Base-by-base conservation (phyloP, 92 coral and sea anemone genomes). In the Blastomussa wellsi region DNA sequence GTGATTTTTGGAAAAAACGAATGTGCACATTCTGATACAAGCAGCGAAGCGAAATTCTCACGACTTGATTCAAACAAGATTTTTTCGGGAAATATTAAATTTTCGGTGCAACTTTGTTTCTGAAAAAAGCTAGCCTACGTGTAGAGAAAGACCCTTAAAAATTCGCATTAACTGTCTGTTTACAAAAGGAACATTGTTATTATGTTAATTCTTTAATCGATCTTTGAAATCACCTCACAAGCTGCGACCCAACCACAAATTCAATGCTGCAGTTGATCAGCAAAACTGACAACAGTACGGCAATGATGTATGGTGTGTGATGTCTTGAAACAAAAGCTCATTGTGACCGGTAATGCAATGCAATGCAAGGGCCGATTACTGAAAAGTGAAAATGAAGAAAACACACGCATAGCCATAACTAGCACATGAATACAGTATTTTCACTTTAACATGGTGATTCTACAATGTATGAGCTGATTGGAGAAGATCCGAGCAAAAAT, bases 241-340 rank as follows among this genome's bases (percentile, higher is more conserved):
- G 70, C 42, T 24, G 26, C 38, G 28, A 55, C 1, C 28, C 66
- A 0, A 22, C 7, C 20, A 22, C 57, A 78, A 16, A 57, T 36
- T 11, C 53, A 17, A 53, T 13, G 59, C 39, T 53, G 10, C 5
- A 59, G 12, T 38, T 38, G 28, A 37, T 74, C 55, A 57, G 24
- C 65, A 57, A 57, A 57, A 57, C 64, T 57, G 28, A 16, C 35
- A 62, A 29, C 74, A 33, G 74, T 20, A 29, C 35, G 37, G 42
- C 39, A 17, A n/a, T n/a, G n/a, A n/a, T 3, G 8, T 24, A 68
- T 68, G n/a, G n/a, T n/a, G 44, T 35, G 74, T 32, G 24, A 32
- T 68, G 39, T 68, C 67, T 17, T 29, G 37, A 39, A 70, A 81
- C 85, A 81, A 81, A 67, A 68, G 85, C 76, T 16, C 85, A 31